phyloP scores from a whole-genome alignment of 2,113 vertebrate species.

The Lipotes vexillifer region DNA sequence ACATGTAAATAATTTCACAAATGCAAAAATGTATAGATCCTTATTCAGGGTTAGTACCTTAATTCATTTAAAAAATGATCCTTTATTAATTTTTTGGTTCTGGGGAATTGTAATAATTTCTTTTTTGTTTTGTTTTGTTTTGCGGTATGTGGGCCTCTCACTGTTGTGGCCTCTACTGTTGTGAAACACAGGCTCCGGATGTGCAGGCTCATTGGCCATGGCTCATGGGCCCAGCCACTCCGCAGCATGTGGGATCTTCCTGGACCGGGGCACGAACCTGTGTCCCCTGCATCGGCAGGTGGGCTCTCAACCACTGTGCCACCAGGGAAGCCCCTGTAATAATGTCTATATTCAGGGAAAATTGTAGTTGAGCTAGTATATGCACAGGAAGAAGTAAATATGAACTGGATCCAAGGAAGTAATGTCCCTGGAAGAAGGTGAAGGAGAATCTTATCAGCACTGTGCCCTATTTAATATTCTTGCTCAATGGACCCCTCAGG shows the following conservation, averaged over 20 bases:
- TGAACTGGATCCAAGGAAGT: background rate
- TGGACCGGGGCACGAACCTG: rapidly evolving
- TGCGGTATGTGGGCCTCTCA: too few relatives aligned
- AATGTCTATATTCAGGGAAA: background rate
- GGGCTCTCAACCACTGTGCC: too few relatives aligned
- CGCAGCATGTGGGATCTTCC: too few relatives aligned
- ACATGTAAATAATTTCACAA: background rate
- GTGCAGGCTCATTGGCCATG: too few relatives aligned
- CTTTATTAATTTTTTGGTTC: background rate
- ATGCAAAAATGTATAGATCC: background rate
- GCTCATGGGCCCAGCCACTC: too few relatives aligned
- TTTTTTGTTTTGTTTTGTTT: background rate
- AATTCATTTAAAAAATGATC: background rate
- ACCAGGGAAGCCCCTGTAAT: too few relatives aligned
- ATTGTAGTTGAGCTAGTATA: background rate
- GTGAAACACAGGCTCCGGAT: too few relatives aligned
- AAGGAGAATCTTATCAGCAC: background rate
- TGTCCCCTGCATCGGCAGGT: too few relatives aligned
- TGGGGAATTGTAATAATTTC: background rate
- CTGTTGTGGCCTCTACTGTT: too few relatives aligned
- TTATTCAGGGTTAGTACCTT: background rate
- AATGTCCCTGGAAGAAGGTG: conserved; percentile 14
- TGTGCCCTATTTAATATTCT: conserved; percentile 28
- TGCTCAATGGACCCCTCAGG: conserved; percentile 29
- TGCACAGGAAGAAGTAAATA: background rate